Conservation (phyloP, 2,888 invertebrate genomes). For the Lasioglossum vierecki region DNA sequence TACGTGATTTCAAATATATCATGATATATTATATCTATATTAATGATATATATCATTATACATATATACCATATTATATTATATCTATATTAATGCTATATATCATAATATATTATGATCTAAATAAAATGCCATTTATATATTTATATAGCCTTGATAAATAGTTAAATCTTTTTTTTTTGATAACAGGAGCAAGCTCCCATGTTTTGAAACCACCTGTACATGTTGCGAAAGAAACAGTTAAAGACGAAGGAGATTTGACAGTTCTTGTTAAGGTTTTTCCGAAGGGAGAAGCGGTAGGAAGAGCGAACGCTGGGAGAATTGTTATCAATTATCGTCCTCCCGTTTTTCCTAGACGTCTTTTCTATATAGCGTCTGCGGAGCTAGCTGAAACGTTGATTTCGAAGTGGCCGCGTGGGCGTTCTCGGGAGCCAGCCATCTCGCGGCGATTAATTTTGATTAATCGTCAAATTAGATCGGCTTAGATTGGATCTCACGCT, state of each 20-base stretch:
- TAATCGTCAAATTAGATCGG: slow-evolving; percentile 57
- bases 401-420: slow-evolving; percentile 22
- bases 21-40: too few relatives aligned
- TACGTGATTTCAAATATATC: too few relatives aligned
- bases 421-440: slow-evolving; percentile 15
- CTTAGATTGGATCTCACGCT: slow-evolving; percentile 30
- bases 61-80: too few relatives aligned
- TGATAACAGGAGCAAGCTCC: background rate
- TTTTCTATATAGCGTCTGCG: background rate
- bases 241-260: background rate
- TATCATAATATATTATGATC: too few relatives aligned
- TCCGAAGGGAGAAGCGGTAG: too few relatives aligned
- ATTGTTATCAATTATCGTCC: slow-evolving; percentile 20
- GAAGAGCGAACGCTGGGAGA: background rate
- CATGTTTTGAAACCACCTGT: background rate
- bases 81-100: too few relatives aligned
- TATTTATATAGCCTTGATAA: too few relatives aligned
- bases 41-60: too few relatives aligned
- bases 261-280: background rate
- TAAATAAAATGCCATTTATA: too few relatives aligned
- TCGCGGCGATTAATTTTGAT: slow-evolving; percentile 58
- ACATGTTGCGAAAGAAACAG: background rate
- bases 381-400: slow-evolving; percentile 2
- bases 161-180: too few relatives aligned
- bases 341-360: background rate